Evolutionary conservation across 2,113 vertebrate species (phyloP).

Genomic region (Xenopus borealis): DNA sequence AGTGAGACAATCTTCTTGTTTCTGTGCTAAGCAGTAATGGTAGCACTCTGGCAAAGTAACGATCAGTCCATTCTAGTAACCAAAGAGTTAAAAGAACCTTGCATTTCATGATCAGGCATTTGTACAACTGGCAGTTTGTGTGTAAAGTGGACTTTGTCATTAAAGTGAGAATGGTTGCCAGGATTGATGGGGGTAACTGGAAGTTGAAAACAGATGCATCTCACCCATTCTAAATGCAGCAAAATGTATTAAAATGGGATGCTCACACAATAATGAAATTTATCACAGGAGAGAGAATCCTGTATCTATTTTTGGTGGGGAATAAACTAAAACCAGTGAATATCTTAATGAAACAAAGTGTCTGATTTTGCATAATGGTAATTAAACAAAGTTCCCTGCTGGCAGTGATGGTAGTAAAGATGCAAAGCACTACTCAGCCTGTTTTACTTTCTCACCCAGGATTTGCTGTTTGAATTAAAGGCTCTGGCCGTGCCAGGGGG

Average conservation of each 20-base stretch:
- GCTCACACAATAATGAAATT: conserved; percentile 10
- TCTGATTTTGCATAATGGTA: conserved; percentile 33
- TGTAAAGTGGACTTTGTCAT: background rate
- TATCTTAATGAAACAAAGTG: conserved; percentile 4
- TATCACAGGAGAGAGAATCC: conserved; percentile 8
- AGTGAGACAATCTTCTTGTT: no score
- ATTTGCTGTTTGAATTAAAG: conserved; percentile 3
- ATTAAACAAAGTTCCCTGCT: conserved; percentile 35
- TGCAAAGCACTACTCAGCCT: conserved; percentile 23
- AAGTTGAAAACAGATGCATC: conserved; percentile 25
- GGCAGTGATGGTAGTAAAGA: conserved; percentile 21
- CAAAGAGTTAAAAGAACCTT: background rate
- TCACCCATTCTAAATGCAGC: conserved; percentile 23
- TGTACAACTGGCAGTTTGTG: background rate
- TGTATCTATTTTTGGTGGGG: conserved; percentile 11
- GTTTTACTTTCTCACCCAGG: conserved; percentile 13
- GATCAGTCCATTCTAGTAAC: background rate
- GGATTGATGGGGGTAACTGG: conserved; percentile 13
- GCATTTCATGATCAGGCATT: background rate
- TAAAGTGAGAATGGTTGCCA: background rate
- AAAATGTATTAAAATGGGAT: background rate
- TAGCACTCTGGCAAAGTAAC: background rate
- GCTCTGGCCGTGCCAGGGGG: background rate
- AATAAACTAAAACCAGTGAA: conserved; percentile 16
- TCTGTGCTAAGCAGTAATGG: background rate